Evolutionary conservation across 2,797 vertebrate species (phyloP), one percentile per base, ranked within the genome.

Genomic region (Spinus olivaceus): DNA sequence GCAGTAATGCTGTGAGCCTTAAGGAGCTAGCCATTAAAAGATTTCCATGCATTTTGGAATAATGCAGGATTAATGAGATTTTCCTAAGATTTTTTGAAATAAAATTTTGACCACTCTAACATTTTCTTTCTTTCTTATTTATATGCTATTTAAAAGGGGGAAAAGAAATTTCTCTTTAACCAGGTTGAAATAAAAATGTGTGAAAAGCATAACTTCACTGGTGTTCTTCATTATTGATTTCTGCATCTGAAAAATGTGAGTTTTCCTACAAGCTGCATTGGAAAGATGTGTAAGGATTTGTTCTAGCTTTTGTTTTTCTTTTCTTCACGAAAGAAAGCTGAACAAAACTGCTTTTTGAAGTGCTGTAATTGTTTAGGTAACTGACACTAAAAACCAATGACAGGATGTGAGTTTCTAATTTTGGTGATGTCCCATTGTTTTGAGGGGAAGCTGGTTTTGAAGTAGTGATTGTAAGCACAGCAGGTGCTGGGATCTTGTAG

Each of bases 341-440:
- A 91, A 69, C 44, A 96, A 88, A 78, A 23, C 61, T 65, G 20
- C 53, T 94, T 64, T 95, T 64, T 94, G 65, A 94, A 86, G 39
- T 72, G 67, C 56, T 81, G 30, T 85, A 94, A 64, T 63, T 95
- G 49, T 96, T 97, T 94, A 95, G 92, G 83, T 93, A 95, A 79
- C 81, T n/a, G 22, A 66, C 76, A 90, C 57, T 59, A 60, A 94
- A 90, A 86, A 47, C 20, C 0, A 32, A 37, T 69, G 82, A 92
- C 96, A 97, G 87, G 90, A 95, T 96, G 74, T 54, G 74, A 90
- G 87, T 95, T 94, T 90, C 95, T 94, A 95, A 96, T 90, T 96
- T 96, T 92, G 71, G 83, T 74, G 86, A 46, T 94, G 59, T 81
- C 91, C 81, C 80, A 88, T 95, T 90, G 82, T 89, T 96, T 95